phyloP scores from a whole-genome alignment of 2,888 invertebrate genomes.

The Platycheirus albimanus region DNA sequence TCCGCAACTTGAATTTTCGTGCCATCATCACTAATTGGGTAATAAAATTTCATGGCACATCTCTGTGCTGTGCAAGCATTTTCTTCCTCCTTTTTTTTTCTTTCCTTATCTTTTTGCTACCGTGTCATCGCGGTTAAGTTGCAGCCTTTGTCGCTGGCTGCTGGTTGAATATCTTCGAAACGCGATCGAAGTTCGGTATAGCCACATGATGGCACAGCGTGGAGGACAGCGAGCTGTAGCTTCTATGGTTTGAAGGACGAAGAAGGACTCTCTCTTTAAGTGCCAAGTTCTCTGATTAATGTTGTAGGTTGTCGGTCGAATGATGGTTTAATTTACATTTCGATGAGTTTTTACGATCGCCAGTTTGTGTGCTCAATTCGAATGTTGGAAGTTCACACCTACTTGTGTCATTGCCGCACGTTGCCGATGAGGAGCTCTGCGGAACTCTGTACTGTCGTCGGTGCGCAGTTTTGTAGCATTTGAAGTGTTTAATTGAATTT shows the following conservation, averaged over 20 bases:
- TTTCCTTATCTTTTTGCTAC: too few relatives aligned
- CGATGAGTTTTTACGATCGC: conserved; percentile 46
- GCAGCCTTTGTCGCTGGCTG: conserved; percentile 10
- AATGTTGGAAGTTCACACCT: conserved; percentile 16
- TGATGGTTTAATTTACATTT: conserved; percentile 59
- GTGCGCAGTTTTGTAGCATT: background rate
- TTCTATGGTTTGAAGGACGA: background rate
- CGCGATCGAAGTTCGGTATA: conserved; percentile 25
- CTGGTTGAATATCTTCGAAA: conserved; percentile 51
- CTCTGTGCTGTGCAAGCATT: conserved; percentile 53
- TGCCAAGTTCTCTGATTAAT: conserved; percentile 45
- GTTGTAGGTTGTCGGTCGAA: conserved; percentile 36
- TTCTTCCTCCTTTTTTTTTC: conserved; percentile 1
- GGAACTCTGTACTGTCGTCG: too few relatives aligned
- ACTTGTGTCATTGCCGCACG: conserved; percentile 4
- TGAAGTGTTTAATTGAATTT: conserved; percentile 47
- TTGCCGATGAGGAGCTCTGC: too few relatives aligned
- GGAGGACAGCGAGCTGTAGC: background rate
- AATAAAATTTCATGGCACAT: conserved; percentile 70
- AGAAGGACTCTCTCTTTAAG: conserved; percentile 13
- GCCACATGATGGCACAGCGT: background rate
- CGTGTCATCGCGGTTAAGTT: conserved; percentile 49
- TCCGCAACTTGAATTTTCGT: conserved; percentile 72
- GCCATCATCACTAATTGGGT: conserved; percentile 73
- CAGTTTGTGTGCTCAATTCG: background rate